A percentile compares a stretch with the other conserved stretches of the same genome.
Conservation (phyloP, 1,140 invertebrate genomes). For the Grapholita molesta region DNA sequence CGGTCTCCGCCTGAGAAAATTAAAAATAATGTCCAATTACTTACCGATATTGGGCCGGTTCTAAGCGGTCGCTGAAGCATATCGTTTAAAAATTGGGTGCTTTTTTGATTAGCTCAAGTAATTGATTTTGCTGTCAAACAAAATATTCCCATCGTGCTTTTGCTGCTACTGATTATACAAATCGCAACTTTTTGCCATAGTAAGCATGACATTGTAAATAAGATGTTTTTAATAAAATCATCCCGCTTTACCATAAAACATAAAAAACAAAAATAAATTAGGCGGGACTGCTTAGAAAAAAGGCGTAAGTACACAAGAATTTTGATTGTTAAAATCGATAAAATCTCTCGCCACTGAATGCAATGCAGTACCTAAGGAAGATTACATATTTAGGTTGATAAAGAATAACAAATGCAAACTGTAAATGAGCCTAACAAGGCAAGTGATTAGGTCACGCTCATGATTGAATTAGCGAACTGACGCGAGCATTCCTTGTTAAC, state of each 20-base stretch:
- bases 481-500: not conserved
- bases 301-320: too few species aligned
- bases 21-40: slow-evolving; percentile 39
- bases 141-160: not conserved
- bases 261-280: too few species aligned
- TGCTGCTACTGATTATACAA: not conserved
- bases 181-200: not conserved
- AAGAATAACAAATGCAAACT: slow-evolving; percentile 1
- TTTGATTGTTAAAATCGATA: not conserved
- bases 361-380: too few species aligned
- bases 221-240: not conserved
- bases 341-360: too few species aligned
- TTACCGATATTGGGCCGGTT: slow-evolving; percentile 27
- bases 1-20: slow-evolving; percentile 34
- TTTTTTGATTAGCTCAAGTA: slow-evolving; percentile 4
- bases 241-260: not conserved
- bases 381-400: not conserved
- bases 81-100: slow-evolving; percentile 20
- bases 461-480: not conserved
- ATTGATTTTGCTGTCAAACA: not conserved
- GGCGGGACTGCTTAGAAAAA: too few species aligned
- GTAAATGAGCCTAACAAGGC: slow-evolving; percentile 1
- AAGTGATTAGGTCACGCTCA: slow-evolving; percentile 10
- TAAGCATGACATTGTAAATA: not conserved
- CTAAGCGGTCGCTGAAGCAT: slow-evolving; percentile 21